Percentiles rank a stretch among this genome's conserved stretches.
These are phyloP conservation scores for Hylia prasina DNA, from an alignment of 2,113 vertebrate genomes.

Conservation along the genomic window DNA sequence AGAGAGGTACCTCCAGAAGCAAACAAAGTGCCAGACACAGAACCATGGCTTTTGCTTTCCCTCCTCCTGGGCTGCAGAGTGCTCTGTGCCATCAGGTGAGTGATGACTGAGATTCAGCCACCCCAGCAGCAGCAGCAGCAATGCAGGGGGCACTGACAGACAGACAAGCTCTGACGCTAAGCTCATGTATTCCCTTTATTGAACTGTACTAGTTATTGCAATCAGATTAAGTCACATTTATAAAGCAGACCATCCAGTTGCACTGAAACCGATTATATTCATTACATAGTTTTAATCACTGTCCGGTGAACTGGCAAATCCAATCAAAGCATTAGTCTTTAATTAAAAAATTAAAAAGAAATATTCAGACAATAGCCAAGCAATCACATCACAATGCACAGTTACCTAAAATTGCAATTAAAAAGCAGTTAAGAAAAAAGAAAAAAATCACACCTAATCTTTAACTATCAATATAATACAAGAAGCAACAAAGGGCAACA, in stretches of 20 bases:
- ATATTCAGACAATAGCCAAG: slow-evolving; percentile 93
- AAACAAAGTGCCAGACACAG: not conserved
- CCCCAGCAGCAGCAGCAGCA: not conserved
- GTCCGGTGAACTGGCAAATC: slow-evolving; percentile 97
- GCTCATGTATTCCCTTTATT: slow-evolving; percentile 88
- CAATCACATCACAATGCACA: slow-evolving; percentile 96
- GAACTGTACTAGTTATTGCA: slow-evolving; percentile 96
- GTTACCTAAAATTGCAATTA: slow-evolving; percentile 87
- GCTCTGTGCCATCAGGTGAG: not conserved
- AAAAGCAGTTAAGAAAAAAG: slow-evolving; percentile 73
- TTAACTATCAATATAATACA: slow-evolving; percentile 94
- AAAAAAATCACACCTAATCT: slow-evolving; percentile 75
- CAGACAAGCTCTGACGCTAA: slow-evolving; percentile 60
- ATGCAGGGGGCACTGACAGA: not conserved
- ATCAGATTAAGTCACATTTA: slow-evolving; percentile 99
- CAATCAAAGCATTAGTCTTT: slow-evolving; percentile 95
- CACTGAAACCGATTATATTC: slow-evolving; percentile 94
- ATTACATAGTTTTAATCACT: slow-evolving; percentile 95
- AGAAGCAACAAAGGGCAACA: slow-evolving; percentile 89
- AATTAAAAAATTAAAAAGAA: slow-evolving; percentile 98
- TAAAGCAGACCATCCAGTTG: slow-evolving; percentile 98
- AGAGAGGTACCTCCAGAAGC: not conserved
- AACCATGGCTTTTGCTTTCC: not conserved
- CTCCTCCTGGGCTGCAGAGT: not conserved
- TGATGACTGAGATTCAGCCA: not conserved